Evolutionary conservation across 1,140 invertebrate genomes (phyloP).

Genomic region (roundworm (Caenorhabditis elegans)): WBcel235 BX284605.5:15808001-15808500

Average conservation of each 20-base stretch:
- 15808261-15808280: no score
- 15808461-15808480: constrained; percentile 2
- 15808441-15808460: constrained; percentile 11
- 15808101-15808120: neutral
- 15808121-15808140: neutral
- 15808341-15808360: no score
- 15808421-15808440: neutral
- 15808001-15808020: no score
- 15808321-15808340: no score
- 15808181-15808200: neutral
- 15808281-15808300: no score
- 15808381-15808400: no score
- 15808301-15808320: no score
- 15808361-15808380: no score
- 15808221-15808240: neutral
- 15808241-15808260: neutral
- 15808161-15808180: neutral
- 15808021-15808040: no score
- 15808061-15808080: no score
- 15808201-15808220: neutral
- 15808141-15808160: neutral
- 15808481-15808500: neutral
- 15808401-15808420: neutral
- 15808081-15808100: no score
- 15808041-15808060: no score